phyloP scores from a whole-genome alignment of 2,888 invertebrate species.

The Liposcelis brunnea region DNA sequence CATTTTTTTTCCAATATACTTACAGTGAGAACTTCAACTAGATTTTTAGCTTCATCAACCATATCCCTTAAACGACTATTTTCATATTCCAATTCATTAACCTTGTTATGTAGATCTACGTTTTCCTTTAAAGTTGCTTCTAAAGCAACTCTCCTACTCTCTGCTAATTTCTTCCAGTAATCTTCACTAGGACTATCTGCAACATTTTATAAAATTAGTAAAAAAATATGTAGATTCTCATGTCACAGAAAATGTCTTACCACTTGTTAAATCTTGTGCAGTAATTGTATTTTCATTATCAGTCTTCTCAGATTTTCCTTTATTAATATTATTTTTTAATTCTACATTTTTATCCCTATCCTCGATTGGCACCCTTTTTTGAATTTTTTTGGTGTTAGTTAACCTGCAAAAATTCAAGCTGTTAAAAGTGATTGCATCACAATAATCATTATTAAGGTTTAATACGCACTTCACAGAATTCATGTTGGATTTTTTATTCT shows the following conservation, averaged over 20 bases:
- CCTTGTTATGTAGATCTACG: constrained; percentile 35
- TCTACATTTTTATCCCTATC: no score
- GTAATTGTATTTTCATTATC: no score
- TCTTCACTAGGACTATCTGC: constrained; percentile 45
- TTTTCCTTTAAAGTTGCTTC: constrained; percentile 58
- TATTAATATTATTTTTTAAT: no score
- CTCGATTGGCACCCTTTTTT: no score
- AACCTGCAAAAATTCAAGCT: neutral
- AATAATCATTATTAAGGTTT: no score
- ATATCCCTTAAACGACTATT: constrained; percentile 48
- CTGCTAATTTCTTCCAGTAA: constrained; percentile 62
- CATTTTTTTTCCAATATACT: constrained; percentile 11
- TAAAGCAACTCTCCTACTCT: constrained; percentile 50
- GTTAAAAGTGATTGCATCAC: no score
- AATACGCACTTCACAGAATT: neutral
- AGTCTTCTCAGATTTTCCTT: no score
- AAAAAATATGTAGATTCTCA: neutral
- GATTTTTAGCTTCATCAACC: constrained; percentile 53
- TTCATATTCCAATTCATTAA: constrained; percentile 39
- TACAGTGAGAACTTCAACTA: constrained; percentile 61
- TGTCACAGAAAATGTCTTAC: neutral
- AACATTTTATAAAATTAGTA: constrained; percentile 10
- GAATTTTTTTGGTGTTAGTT: no score
- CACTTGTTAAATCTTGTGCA: neutral
- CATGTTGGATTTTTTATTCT: neutral